phyloP scores from a whole-genome alignment of 2,888 invertebrate species.

The Rhagophthalmus giganteus region DNA sequence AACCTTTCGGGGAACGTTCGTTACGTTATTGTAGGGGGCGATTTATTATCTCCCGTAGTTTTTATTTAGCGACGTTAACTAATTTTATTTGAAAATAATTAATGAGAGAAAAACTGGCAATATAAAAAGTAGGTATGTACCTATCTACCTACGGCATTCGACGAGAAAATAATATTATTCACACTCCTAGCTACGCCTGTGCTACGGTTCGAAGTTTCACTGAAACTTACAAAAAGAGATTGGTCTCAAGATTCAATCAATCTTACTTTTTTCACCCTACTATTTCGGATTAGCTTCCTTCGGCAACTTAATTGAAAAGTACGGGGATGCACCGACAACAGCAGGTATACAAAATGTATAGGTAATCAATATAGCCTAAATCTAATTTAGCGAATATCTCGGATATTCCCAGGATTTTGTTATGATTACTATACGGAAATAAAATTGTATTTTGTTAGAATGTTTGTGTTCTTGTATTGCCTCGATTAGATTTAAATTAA shows the following conservation, averaged over 20 bases:
- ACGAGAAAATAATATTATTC: no score
- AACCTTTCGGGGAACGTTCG: slow-evolving; percentile 15
- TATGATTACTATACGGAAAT: no score
- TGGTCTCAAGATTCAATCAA: background rate
- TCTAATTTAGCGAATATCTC: background rate
- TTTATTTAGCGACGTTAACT: no score
- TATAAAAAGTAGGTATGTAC: no score
- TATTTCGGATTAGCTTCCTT: background rate
- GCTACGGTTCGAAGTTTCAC: background rate
- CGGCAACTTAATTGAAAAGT: background rate
- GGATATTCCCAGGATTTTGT: background rate
- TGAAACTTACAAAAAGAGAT: background rate
- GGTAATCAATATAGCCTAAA: background rate
- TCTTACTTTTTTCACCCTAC: background rate
- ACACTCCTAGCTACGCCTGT: no score
- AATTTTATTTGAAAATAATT: background rate
- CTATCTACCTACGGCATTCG: no score
- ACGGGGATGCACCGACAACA: no score
- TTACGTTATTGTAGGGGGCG: background rate
- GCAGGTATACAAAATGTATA: background rate
- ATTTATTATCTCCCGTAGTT: background rate
- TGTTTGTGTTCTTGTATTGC: no score
- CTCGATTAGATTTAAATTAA: no score
- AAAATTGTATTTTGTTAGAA: no score
- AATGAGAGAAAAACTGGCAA: background rate